These are phyloP conservation scores for Temnopleurus reevesii DNA, from an alignment of 53 echinoderm and acorn worm genomes.

Conservation along the genomic window DNA sequence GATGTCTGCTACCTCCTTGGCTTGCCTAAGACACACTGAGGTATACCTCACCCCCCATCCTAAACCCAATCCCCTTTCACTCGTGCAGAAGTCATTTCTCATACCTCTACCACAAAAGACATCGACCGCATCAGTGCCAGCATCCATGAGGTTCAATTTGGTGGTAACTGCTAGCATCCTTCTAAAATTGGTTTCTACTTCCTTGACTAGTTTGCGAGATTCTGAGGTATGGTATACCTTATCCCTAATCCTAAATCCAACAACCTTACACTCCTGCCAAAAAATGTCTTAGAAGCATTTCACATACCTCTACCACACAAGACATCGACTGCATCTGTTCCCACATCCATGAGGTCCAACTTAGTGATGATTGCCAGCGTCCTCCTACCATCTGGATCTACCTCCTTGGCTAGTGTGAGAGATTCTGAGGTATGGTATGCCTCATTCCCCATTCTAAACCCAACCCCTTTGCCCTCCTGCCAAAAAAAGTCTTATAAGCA, in stretches of 20 bases:
- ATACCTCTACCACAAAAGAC: conserved; percentile 98
- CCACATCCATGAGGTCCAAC: conserved; percentile 99
- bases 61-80: no score
- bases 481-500: no score
- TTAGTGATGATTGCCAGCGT: conserved; percentile 98
- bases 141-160: conserved; percentile 99
- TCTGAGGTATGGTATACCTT: no score
- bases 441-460: no score
- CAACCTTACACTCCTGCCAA: no score
- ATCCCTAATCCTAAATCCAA: no score
- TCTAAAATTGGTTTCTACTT: conserved; percentile 94
- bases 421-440: conserved; percentile 95
- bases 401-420: conserved; percentile 88
- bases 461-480: no score
- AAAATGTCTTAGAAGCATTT: no score
- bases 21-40: conserved; percentile 82
- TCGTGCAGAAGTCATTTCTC: no score
- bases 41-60: no score
- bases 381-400: conserved; percentile 95
- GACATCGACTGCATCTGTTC: conserved; percentile 98
- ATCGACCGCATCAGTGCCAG: conserved; percentile 98
- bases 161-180: conserved; percentile 95
- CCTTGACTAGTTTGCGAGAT: conserved; percentile 87
- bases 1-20: conserved; percentile 84
- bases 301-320: conserved; percentile 99